phyloP scores from a whole-genome alignment of 2,113 vertebrate genomes.

The Heterotilapia buettikoferi region DNA sequence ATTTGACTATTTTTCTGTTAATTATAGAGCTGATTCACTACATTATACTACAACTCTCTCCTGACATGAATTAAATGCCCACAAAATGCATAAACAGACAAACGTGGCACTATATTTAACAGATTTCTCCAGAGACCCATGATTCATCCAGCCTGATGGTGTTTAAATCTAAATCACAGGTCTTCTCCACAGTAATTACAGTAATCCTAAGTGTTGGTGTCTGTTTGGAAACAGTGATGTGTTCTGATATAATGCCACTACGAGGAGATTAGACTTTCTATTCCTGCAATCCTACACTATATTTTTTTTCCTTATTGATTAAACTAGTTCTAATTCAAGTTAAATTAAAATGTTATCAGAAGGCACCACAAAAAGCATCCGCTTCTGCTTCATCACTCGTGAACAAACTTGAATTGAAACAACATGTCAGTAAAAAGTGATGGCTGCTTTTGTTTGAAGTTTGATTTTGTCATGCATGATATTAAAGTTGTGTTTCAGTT shows the following conservation, averaged over 20 bases:
- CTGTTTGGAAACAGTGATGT: neutral
- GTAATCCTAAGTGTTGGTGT: neutral
- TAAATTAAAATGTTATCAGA: neutral
- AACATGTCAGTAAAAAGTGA: neutral
- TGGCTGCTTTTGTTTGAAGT: neutral
- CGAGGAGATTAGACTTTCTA: neutral
- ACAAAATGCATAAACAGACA: neutral
- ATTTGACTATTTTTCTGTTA: neutral
- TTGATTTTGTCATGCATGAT: neutral
- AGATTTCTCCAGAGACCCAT: neutral
- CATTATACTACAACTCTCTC: neutral
- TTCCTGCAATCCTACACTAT: neutral
- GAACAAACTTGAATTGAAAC: neutral
- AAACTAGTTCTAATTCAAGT: neutral
- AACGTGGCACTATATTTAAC: neutral
- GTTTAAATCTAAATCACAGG: slow-evolving; percentile 7
- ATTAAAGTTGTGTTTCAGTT: neutral
- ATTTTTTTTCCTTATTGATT: neutral
- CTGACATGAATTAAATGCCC: neutral
- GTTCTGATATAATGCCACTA: neutral
- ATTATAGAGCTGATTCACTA: neutral
- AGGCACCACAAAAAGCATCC: neutral
- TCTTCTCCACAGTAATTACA: neutral
- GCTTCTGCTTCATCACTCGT: neutral
- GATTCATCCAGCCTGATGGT: neutral